phyloP scores from a whole-genome alignment of 2,113 vertebrate genomes.

The Pelecanoides urinatrix region DNA sequence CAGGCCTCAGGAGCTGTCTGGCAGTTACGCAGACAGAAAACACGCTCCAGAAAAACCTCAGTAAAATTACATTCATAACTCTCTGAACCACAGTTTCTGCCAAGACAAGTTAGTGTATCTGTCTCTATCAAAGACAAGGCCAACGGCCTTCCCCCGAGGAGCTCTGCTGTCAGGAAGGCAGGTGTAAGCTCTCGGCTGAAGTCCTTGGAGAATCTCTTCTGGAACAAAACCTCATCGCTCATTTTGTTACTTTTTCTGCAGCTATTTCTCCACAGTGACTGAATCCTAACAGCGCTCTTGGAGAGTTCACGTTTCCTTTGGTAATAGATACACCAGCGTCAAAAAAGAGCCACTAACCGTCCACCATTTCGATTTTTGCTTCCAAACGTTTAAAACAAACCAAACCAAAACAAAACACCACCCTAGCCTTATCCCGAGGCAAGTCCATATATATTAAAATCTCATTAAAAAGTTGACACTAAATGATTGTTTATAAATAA shows the following conservation, averaged over 20 bases:
- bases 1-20: neutral
- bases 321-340: neutral
- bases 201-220: neutral
- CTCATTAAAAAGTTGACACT: rapidly evolving
- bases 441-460: neutral
- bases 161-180: neutral
- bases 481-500: neutral
- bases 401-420: too few relatives aligned
- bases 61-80: neutral
- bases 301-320: rapidly evolving
- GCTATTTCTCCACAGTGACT: neutral
- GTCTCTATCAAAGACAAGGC: neutral
- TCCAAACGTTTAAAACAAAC: neutral
- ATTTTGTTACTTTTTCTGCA: neutral
- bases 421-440: neutral
- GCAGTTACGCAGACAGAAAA: neutral
- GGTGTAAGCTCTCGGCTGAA: rapidly evolving
- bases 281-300: rapidly evolving
- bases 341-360: neutral
- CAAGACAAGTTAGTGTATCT: neutral
- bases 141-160: neutral
- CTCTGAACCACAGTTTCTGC: neutral
- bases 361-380: rapidly evolving
- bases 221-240: neutral
- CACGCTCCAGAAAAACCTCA: neutral